Evolutionary conservation across 2,797 vertebrate genomes (phyloP), one percentile per base, ranked within the genome.

Genomic region (Sebastolobus altivelis): DNA sequence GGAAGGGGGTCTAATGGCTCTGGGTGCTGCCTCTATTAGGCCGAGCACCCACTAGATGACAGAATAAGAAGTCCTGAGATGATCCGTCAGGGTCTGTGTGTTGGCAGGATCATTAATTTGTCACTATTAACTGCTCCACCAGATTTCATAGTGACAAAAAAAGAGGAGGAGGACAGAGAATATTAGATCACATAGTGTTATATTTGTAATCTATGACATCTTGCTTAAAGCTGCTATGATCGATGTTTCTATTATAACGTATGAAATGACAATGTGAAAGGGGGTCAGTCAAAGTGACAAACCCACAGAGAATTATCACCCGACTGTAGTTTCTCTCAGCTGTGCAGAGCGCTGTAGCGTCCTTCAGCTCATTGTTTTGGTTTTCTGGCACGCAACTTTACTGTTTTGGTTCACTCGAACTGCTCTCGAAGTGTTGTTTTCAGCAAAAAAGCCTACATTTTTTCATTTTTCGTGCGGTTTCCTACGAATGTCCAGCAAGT

Each of bases 1-100:
- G 68, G 71, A 22, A 8, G 46, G 81, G 65, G 37, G 16, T 56
- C 40, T 87, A 90, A 86, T 88, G 80, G 85, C 72, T 78, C 38
- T 71, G 70, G 80, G 65, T 84, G 83, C 77, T 85, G 81, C 84
- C 70, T 89, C 71, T 73, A 76, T 93, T 79, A 88, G 61, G 22
- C 60, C 20, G 71, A 80, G 81, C 77, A 73, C 67, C 80, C 80
- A 79, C 38, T 60, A 54, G 66, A 87, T 69, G 74, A 83, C 65
- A 65, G 78, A 82, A 84, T 69, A 86, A 86, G 83, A 81, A 76
- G 72, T 37, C 43, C 52, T 20, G 52, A 77, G 80, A 82, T 71
- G 70, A 90, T 87, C 82, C 77, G 61, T 86, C 81, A 80, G 79
- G 77, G 62, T 82, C 70, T 75, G 43, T 13, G 71, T 62, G 60